A percentile compares a stretch with the other conserved stretches of the same genome.
These are phyloP conservation scores for Campoletis raptor DNA, from an alignment of 2,888 invertebrate genomes.

Conservation along the genomic window DNA sequence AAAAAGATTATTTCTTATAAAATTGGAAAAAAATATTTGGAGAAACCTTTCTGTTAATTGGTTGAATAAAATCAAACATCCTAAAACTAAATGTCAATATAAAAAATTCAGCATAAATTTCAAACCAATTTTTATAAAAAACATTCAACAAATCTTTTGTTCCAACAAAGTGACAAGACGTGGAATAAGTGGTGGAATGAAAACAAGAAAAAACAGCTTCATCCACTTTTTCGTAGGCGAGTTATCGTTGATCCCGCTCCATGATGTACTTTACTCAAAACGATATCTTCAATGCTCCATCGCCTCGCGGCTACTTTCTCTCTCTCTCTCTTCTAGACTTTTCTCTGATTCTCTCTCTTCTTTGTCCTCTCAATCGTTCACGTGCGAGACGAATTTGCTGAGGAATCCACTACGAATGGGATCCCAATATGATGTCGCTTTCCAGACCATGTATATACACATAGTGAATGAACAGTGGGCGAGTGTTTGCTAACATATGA, in stretches of 20 bases:
- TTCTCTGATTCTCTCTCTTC: constrained; percentile 5
- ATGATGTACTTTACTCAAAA: constrained; percentile 65
- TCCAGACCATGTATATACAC: constrained; percentile 49
- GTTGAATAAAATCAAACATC: neutral
- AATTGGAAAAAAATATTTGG: neutral
- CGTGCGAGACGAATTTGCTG: constrained; percentile 76
- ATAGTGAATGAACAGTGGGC: neutral
- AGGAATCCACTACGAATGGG: constrained; percentile 78
- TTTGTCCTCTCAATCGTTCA: constrained; percentile 52
- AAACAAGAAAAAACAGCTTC: constrained; percentile 28
- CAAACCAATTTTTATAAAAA: neutral
- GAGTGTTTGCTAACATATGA: constrained; percentile 57
- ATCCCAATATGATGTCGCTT: constrained; percentile 65
- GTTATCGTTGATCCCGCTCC: constrained; percentile 65
- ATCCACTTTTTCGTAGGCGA: constrained; percentile 42
- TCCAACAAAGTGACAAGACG: constrained; percentile 13
- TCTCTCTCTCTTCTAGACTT: constrained; percentile 2
- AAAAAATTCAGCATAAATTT: neutral
- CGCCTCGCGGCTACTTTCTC: constrained; percentile 12
- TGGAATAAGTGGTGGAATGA: constrained; percentile 20
- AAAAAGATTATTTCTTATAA: neutral
- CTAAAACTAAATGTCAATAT: neutral
- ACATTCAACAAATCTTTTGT: neutral
- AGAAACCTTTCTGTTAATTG: neutral
- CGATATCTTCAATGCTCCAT: constrained; percentile 61